Base-by-base conservation (phyloP, 2,113 vertebrate species). In the Nothocercus nigrocapillus region DNA sequence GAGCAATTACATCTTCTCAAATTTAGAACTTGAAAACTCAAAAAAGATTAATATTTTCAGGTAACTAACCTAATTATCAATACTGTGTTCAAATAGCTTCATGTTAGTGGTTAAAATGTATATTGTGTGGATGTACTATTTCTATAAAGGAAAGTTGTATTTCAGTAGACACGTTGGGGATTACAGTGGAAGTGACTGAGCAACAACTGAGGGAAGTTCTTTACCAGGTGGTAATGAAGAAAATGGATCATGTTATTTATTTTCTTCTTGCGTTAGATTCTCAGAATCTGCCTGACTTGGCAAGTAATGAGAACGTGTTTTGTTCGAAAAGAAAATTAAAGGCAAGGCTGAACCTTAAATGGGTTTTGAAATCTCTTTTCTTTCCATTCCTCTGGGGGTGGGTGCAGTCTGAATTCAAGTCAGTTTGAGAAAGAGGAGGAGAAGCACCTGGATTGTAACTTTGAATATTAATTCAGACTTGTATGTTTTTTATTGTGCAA, bases 21-120 rank as follows among this genome's bases (percentile, higher is more conserved):
- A 69, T 83, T 62, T 82, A 91, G 90, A 88, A 77, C 44, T 66
- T 95, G 85, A 93, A 85, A 88, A 25, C 54, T 88, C 53, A 87
- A 72, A 95, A 85, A 82, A 89, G 9, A 84, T 70, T 20, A 67
- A 27, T 81, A 16, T 74, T 93, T 91, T 61, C 89, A 91, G 62
- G 38, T 92, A 73, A 61, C 38, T 85, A 69, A 88, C 83, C 36
- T 77, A 74, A 84, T 88, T 13, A 45, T 85, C n/a, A 68, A 10
- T 79, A 53, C 62, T 87, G 4, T 18, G 30, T 87, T 45, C 13
- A 11, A 11, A 11, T 61, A 73, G 58, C 27, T 88, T 66, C 58
- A 40, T 83, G 63, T 69, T 82, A 27, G 56, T 73, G 44, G 20
- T 83, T 82, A 12, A 83, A 44, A 53, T 84, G n/a, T 16, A 13